Base-by-base conservation (phyloP, 1,140 invertebrate genomes). In the Macrotrachela quadricornifera region DNA sequence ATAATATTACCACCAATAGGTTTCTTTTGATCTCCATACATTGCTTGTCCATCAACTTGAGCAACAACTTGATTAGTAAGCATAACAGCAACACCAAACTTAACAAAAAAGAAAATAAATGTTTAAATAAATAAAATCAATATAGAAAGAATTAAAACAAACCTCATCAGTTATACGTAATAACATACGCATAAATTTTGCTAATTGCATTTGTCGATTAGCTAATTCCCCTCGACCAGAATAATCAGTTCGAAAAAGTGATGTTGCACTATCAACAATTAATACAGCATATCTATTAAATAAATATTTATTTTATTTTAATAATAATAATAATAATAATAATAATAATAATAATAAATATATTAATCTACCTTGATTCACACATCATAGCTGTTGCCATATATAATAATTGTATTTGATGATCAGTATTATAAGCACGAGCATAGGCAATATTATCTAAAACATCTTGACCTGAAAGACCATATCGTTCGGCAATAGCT, bases 41-140 rank as follows among this genome's bases (percentile, higher is more conserved):
- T 85, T 16, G 57, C 57, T 0, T 82, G 80, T 15, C 84, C 85
- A 69, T 97, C 91, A 4, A 97, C 91, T 72, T 91, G 83, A 14
- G 92, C 91, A 0, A 96, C 90, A 15, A 99, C 91, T 73, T 99
- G 92, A 73, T 97, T 99, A 0, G 91, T 96, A 57, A 97, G 91
- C 9, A 97, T 79, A 18, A 97, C 86, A 46, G 91, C 94, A 13
- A 97, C 84, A 15, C 92, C 92, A 76, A 92, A 96, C 80, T 85
- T 63, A n/a, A 54, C 43, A 37, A n/a, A 16, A 44, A 50, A 37
- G n/a, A 30, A 42, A n/a, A 13, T 17, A 3, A 15, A 46, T 15
- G n/a, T n/a, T n/a, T 21, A 39, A 39, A 14, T 55, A 10, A 6
- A 16, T 21, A n/a, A 11, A 10, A n/a, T 45, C 17, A 39, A 40